These are phyloP conservation scores for Acanthopleura granulata DNA, from an alignment of 2,888 invertebrate species.

Conservation along the genomic window DNA sequence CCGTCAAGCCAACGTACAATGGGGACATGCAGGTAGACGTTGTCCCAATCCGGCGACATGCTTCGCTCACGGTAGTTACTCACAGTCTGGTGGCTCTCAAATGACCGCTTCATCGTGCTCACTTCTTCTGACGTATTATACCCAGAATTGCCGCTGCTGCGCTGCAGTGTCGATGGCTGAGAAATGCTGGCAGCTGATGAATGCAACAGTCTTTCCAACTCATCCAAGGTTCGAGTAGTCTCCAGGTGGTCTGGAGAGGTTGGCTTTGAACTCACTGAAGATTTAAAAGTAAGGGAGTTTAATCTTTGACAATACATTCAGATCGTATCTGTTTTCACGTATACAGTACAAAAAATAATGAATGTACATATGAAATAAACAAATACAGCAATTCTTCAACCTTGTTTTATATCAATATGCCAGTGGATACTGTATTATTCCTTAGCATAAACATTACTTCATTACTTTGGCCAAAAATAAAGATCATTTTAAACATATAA, in stretches of 20 bases:
- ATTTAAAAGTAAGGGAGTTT: neutral
- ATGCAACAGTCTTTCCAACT: constrained; percentile 6
- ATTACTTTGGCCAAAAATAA: no score
- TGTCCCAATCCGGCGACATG: constrained; percentile 18
- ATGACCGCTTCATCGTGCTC: neutral
- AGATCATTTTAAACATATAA: no score
- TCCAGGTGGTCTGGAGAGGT: constrained; percentile 6
- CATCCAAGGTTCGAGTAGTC: constrained; percentile 17
- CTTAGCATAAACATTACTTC: no score
- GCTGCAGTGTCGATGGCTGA: neutral
- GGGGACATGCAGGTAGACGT: constrained; percentile 17
- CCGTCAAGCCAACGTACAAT: neutral
- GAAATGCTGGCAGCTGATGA: constrained; percentile 10
- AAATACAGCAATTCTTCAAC: no score
- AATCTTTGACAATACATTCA: neutral
- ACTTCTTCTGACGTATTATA: neutral
- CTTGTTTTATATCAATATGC: no score
- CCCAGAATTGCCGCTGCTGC: neutral
- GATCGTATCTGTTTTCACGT: no score
- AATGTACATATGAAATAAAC: no score
- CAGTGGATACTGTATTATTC: no score
- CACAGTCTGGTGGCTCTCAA: constrained; percentile 16
- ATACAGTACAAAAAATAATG: no score
- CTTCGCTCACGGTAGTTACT: neutral
- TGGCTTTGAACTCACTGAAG: constrained; percentile 7